These are phyloP conservation scores for Lithophane semibrunnea DNA, from an alignment of 2,888 invertebrate species.

Conservation along the genomic window DNA sequence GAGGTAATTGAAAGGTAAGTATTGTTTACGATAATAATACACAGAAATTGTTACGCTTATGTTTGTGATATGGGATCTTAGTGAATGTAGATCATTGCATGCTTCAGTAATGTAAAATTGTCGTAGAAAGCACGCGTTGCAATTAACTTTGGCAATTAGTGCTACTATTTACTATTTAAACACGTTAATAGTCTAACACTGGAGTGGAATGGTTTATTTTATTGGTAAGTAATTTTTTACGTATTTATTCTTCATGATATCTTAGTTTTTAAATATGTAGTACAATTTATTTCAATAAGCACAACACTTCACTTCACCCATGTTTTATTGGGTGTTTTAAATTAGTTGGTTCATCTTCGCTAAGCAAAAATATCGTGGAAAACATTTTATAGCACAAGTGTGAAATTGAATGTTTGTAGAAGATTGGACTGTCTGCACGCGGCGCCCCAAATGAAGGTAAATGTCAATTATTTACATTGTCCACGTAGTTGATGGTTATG, in stretches of 20 bases:
- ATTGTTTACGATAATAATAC: constrained; percentile 69
- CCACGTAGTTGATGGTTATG: constrained; percentile 86
- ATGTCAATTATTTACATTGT: constrained; percentile 78
- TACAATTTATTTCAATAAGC: constrained; percentile 71
- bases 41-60: constrained; percentile 77
- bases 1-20: constrained; percentile 87
- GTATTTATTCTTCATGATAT: constrained; percentile 74
- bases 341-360: constrained; percentile 69
- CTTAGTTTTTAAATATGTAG: constrained; percentile 71
- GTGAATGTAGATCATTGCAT: constrained; percentile 81
- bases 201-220: constrained; percentile 76
- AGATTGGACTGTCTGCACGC: constrained; percentile 74
- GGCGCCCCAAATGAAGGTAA: constrained; percentile 80
- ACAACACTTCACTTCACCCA: constrained; percentile 78
- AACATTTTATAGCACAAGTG: constrained; percentile 72
- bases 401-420: constrained; percentile 74
- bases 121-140: constrained; percentile 68
- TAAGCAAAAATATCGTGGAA: constrained; percentile 68
- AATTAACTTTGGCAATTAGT: constrained; percentile 73
- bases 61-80: constrained; percentile 82
- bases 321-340: constrained; percentile 69
- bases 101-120: constrained; percentile 73
- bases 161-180: constrained; percentile 74
- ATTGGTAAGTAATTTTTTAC: constrained; percentile 83
- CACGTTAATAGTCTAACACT: constrained; percentile 75